phyloP scores from a whole-genome alignment of 2,113 vertebrate species.

The Alligator sinensis region DNA sequence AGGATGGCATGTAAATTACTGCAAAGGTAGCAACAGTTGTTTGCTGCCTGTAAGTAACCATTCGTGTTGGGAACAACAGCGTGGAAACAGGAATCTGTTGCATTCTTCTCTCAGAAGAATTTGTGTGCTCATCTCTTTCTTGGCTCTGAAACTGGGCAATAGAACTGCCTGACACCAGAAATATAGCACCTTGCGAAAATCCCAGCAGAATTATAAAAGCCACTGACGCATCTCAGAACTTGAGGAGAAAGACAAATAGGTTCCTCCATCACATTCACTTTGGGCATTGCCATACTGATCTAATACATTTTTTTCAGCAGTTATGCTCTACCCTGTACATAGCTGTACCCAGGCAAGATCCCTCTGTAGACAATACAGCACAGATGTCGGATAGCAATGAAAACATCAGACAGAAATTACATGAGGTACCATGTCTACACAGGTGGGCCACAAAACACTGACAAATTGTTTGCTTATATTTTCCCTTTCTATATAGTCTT shows the following conservation, averaged over 20 bases:
- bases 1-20: conserved; percentile 45
- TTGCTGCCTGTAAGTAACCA: not conserved
- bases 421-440: not conserved
- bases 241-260: not conserved
- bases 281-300: not conserved
- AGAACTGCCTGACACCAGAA: not conserved
- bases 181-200: rapidly evolving
- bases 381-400: not conserved
- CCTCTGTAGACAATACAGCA: not conserved
- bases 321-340: not conserved
- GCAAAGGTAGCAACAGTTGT: not conserved
- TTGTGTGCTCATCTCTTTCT: not conserved
- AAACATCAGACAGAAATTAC: rapidly evolving
- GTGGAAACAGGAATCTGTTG: not conserved
- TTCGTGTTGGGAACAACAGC: not conserved
- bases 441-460: not conserved
- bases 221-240: not conserved
- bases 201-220: not conserved
- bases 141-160: not conserved
- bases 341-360: not conserved
- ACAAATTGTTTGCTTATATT: not conserved
- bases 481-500: not conserved
- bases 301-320: not conserved
- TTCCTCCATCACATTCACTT: not conserved
- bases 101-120: not conserved